Percentiles rank a stretch among this genome's conserved stretches.
These are phyloP conservation scores for Amblyjoppa fuscipennis DNA, from an alignment of 2,888 invertebrate species.

Conservation along the genomic window DNA sequence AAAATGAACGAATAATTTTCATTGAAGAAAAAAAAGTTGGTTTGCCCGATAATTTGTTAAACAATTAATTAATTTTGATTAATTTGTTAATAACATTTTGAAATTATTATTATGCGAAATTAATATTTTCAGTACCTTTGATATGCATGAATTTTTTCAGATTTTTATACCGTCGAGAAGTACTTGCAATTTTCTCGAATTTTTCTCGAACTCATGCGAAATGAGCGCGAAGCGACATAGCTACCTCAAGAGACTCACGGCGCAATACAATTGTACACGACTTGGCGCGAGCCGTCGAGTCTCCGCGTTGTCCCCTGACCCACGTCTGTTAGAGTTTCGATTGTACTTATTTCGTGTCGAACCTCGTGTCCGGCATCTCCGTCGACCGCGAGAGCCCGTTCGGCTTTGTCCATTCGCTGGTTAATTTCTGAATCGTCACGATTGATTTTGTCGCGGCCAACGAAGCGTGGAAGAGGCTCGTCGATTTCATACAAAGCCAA, in stretches of 20 bases:
- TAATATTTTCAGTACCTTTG: too few species aligned
- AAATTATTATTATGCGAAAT: too few species aligned
- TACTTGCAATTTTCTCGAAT: too few species aligned
- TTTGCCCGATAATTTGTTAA: too few species aligned
- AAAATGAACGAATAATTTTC: too few species aligned
- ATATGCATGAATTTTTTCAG: too few species aligned
- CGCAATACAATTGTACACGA: neutral
- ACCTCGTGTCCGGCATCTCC: neutral
- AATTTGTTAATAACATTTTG: too few species aligned
- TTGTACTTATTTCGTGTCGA: slow-evolving; percentile 19
- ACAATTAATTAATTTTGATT: too few species aligned
- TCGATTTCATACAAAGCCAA: slow-evolving; percentile 28
- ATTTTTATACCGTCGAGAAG: too few species aligned
- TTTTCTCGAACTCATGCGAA: too few species aligned
- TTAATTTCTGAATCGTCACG: slow-evolving; percentile 10
- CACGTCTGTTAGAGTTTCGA: slow-evolving; percentile 21
- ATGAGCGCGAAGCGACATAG: too few species aligned
- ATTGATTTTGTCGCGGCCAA: slow-evolving; percentile 19
- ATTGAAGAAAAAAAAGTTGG: too few species aligned
- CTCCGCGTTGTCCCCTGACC: slow-evolving; percentile 37
- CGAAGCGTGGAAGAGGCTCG: slow-evolving; percentile 40
- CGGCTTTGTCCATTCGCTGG: slow-evolving; percentile 1
- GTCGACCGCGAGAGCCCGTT: neutral
- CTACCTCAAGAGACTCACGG: neutral
- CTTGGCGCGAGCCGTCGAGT: slow-evolving; percentile 12